A percentile compares a stretch with the other conserved stretches of the same genome.
Conservation (phyloP, 1,140 invertebrate genomes). For the Neodiprion virginianus region DNA sequence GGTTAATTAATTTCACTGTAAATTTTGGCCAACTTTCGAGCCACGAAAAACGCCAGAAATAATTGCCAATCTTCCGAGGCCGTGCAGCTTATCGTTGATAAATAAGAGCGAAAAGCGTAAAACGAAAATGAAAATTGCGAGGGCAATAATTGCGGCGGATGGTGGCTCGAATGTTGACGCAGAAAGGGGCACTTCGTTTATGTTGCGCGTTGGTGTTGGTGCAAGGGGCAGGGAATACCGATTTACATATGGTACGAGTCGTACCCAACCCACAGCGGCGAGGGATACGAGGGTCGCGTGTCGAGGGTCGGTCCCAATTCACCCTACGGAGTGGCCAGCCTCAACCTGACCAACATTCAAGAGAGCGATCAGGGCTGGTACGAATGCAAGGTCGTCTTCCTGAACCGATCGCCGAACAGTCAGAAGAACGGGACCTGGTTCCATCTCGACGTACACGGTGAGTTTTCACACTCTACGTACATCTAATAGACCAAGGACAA, state of each 20-base stretch:
- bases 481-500: no score
- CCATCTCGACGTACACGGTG: conserved; percentile 92
- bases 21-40: no score
- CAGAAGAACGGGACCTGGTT: conserved; percentile 95
- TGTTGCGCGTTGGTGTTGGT: conserved; percentile 58
- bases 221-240: conserved; percentile 88
- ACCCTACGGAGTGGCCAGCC: conserved; percentile 87
- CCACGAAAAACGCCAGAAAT: no score
- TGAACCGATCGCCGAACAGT: conserved; percentile 89
- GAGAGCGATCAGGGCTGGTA: conserved; percentile 97
- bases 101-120: no score
- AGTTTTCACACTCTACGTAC: conserved; percentile 36
- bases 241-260: conserved; percentile 98
- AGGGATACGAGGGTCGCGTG: conserved; percentile 90
- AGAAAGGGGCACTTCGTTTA: conserved; percentile 45
- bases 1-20: no score
- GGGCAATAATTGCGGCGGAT: not conserved
- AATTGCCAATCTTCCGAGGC: no score
- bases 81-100: no score
- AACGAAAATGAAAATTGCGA: no score
- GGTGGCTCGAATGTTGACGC: not conserved
- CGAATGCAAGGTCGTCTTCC: conserved; percentile 95
- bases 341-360: conserved; percentile 91
- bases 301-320: conserved; percentile 85
- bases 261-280: conserved; percentile 92